Conservation (phyloP, 2,113 vertebrate species). For the Cynoglossus semilaevis region DNA sequence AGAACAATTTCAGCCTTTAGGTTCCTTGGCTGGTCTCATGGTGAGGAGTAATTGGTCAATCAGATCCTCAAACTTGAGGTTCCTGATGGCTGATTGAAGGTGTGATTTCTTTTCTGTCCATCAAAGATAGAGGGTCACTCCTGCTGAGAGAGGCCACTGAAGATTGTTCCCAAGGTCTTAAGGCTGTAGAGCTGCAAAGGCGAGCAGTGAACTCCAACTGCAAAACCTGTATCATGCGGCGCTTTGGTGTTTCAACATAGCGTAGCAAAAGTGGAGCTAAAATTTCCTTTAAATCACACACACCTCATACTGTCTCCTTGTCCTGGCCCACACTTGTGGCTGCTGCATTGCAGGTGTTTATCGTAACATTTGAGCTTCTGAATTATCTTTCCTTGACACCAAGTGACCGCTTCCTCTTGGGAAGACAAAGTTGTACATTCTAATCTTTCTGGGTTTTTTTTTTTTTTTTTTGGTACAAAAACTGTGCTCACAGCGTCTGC, state of each 20-base stretch:
- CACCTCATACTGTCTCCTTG: constrained; percentile 42
- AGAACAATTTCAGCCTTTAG: constrained; percentile 66
- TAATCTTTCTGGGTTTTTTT: constrained; percentile 18
- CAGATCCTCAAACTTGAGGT: constrained; percentile 69
- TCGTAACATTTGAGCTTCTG: constrained; percentile 59
- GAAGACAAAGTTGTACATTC: constrained; percentile 29
- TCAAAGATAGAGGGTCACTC: constrained; percentile 55
- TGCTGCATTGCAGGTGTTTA: constrained; percentile 76
- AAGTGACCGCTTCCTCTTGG: constrained; percentile 45
- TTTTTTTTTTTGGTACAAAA: background rate
- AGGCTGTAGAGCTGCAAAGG: constrained; percentile 32
- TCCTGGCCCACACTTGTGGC: constrained; percentile 27
- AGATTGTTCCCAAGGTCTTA: constrained; percentile 42
- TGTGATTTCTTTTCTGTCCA: constrained; percentile 70
- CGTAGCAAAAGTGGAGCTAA: constrained; percentile 11
- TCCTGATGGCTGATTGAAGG: constrained; percentile 70
- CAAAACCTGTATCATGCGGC: constrained; percentile 22
- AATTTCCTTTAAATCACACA: constrained; percentile 15
- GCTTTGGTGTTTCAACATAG: constrained; percentile 36
- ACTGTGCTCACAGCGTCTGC: background rate
- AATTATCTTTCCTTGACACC: constrained; percentile 39
- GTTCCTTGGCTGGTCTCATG: constrained; percentile 50
- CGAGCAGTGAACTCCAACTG: constrained; percentile 31
- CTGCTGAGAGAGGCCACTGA: constrained; percentile 45
- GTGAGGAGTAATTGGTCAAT: constrained; percentile 72